phyloP scores from a whole-genome alignment of 2,113 vertebrate genomes.

The Xyrauchen texanus region DNA sequence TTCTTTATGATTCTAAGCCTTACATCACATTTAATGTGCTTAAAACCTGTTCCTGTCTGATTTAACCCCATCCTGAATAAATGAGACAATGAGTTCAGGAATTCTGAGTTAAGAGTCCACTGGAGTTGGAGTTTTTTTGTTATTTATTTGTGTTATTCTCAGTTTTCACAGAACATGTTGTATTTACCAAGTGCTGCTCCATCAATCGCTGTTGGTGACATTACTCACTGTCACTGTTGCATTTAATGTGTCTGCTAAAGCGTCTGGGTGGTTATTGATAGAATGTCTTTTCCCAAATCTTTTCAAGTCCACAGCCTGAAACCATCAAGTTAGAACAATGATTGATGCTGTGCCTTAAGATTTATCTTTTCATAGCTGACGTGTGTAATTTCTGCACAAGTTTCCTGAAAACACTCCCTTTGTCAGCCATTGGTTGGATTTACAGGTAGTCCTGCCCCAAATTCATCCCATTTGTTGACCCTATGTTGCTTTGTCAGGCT shows the following conservation, averaged over 20 bases:
- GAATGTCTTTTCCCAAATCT: constrained; percentile 9
- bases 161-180: too few relatives aligned
- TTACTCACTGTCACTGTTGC: constrained; percentile 7
- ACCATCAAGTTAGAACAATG: constrained; percentile 33
- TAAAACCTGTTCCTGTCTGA: constrained; percentile 53
- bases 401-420: too few relatives aligned
- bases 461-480: too few relatives aligned
- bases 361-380: background rate
- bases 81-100: background rate
- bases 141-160: too few relatives aligned
- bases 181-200: too few relatives aligned
- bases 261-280: background rate
- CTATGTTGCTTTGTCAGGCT: too few relatives aligned
- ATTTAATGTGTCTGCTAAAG: too few relatives aligned
- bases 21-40: constrained; percentile 54
- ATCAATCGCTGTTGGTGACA: background rate
- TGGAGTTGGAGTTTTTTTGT: background rate
- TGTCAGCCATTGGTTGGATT: too few relatives aligned
- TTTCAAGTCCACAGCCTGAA: constrained; percentile 1
- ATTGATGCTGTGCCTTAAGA: background rate
- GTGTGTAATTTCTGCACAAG: too few relatives aligned
- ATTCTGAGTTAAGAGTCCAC: background rate
- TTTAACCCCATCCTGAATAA: constrained; percentile 27
- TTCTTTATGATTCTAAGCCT: constrained; percentile 61
- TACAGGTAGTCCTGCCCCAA: too few relatives aligned